Conservation (phyloP, 2,888 invertebrate species). For the Elegia similella region DNA sequence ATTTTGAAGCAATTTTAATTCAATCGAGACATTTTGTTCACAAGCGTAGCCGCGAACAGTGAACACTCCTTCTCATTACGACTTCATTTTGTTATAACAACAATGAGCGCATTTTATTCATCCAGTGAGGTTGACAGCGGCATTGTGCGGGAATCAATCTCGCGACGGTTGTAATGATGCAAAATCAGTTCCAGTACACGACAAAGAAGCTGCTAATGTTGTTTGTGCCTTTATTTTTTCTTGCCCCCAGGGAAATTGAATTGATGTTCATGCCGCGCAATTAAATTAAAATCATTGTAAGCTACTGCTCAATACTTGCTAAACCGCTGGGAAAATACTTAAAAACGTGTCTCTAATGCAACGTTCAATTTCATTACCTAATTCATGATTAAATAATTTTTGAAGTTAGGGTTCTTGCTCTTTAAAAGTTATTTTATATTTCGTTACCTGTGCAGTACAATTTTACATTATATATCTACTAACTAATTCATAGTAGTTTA, state of each 20-base stretch:
- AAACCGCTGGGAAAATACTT: background rate
- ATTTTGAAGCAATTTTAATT: constrained; percentile 75
- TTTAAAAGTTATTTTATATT: no score
- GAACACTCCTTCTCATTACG: constrained; percentile 68
- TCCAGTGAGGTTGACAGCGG: constrained; percentile 60
- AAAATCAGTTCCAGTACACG: constrained; percentile 69
- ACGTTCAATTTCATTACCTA: no score
- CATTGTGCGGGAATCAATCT: constrained; percentile 76
- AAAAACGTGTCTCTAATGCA: background rate
- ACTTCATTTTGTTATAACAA: constrained; percentile 78
- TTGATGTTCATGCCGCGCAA: constrained; percentile 34
- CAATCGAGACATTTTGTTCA: constrained; percentile 65
- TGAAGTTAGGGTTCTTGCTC: no score
- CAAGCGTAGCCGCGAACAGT: constrained; percentile 36
- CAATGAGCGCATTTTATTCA: constrained; percentile 67
- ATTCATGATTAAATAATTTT: no score
- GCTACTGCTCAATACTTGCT: background rate
- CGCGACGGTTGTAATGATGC: constrained; percentile 67
- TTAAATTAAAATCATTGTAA: constrained; percentile 20
- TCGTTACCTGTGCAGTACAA: no score
- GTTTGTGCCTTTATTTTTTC: constrained; percentile 54
- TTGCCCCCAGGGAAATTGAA: constrained; percentile 39
- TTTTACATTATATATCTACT: no score
- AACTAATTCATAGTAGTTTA: no score
- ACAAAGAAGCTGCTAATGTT: constrained; percentile 70